Evolutionary conservation across 2,888 invertebrate species (phyloP).

Genomic region (Cephonodes hylas): DNA sequence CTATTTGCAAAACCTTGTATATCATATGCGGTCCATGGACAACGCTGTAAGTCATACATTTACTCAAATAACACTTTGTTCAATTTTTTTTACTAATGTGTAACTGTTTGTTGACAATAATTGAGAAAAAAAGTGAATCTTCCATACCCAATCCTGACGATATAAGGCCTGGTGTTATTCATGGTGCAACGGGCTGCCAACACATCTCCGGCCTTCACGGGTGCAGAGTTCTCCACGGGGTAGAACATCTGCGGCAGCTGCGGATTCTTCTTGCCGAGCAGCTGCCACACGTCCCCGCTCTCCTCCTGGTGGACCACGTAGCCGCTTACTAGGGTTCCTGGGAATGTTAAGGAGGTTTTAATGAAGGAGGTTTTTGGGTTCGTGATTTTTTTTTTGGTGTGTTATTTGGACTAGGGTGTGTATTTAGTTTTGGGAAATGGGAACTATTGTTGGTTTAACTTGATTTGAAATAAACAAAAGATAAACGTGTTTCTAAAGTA

Average conservation of each 20-base stretch:
- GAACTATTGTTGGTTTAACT: neutral
- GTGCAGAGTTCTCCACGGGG: conserved; percentile 83
- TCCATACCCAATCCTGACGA: conserved; percentile 87
- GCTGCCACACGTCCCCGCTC: conserved; percentile 87
- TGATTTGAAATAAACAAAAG: too few relatives aligned
- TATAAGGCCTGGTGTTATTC: conserved; percentile 85
- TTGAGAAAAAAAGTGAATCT: neutral
- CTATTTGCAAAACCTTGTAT: too few relatives aligned
- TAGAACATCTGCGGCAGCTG: conserved; percentile 97
- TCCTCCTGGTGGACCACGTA: conserved; percentile 84
- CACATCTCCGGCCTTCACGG: conserved; percentile 86
- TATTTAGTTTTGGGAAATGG: neutral
- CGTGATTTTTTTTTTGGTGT: too few relatives aligned
- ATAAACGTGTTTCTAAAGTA: too few relatives aligned
- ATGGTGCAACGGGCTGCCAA: conserved; percentile 96
- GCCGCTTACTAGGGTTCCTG: conserved; percentile 91
- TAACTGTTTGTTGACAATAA: too few relatives aligned
- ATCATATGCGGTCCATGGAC: too few relatives aligned
- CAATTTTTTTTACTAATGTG: too few relatives aligned
- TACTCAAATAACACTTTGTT: too few relatives aligned
- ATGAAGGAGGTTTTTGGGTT: too few relatives aligned
- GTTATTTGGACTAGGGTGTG: too few relatives aligned
- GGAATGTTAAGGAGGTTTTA: conserved; percentile 21
- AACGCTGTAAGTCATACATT: too few relatives aligned
- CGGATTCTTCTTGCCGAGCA: conserved; percentile 93